phyloP scores from a whole-genome alignment of 1,140 invertebrate species.

The Drosophila sp. region DNA sequence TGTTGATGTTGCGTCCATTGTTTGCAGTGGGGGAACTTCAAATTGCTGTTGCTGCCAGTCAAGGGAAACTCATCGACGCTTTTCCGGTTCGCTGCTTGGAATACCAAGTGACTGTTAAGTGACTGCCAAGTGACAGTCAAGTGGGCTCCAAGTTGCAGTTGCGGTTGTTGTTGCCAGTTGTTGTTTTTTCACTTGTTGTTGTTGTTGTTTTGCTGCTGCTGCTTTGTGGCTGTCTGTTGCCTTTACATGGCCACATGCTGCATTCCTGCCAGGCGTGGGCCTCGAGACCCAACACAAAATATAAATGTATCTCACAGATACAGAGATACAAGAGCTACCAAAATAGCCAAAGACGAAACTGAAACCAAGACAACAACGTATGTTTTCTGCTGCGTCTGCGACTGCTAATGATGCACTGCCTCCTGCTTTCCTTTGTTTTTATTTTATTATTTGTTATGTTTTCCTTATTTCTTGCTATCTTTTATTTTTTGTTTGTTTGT shows the following conservation, averaged over 20 bases:
- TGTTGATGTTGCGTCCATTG: conserved; percentile 63
- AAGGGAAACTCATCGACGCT: conserved; percentile 70
- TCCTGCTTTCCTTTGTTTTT: conserved; percentile 5
- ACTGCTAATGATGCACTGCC: conserved; percentile 44
- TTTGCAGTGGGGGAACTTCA: neutral
- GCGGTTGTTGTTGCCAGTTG: conserved; percentile 18
- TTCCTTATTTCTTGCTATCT: conserved; percentile 6
- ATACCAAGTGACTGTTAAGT: conserved; percentile 49
- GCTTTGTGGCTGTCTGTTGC: conserved; percentile 37
- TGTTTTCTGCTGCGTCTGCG: neutral
- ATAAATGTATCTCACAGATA: conserved; percentile 14
- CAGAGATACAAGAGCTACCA: conserved; percentile 38
- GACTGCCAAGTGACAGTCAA: conserved; percentile 70
- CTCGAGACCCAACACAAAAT: neutral
- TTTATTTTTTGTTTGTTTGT: conserved; percentile 32
- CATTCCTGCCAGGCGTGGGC: conserved; percentile 41
- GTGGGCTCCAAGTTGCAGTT: conserved; percentile 17
- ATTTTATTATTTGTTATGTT: conserved; percentile 21
- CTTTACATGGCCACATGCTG: conserved; percentile 69
- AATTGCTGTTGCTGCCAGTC: neutral
- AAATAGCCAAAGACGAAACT: conserved; percentile 31
- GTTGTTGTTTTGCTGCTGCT: conserved; percentile 13
- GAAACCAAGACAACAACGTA: conserved; percentile 13
- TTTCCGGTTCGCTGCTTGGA: conserved; percentile 62
- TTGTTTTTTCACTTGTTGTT: conserved; percentile 20